Evolutionary conservation across 2,113 vertebrate genomes (phyloP).

Genomic region (Phaethon lepturus): DNA sequence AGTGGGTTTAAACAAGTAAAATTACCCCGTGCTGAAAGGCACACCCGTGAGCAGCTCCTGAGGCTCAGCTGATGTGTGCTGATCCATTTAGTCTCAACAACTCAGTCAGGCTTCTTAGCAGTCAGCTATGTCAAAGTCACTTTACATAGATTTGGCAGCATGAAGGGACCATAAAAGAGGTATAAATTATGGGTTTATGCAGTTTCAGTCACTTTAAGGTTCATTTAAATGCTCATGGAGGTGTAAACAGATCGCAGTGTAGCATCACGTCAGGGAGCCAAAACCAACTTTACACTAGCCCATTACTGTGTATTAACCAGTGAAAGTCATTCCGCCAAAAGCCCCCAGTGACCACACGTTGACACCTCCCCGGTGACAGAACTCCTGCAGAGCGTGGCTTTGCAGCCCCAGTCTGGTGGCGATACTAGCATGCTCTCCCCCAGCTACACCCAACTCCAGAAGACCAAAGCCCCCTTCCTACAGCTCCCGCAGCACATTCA

Average conservation of each 20-base stretch:
- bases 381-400: neutral
- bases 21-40: neutral
- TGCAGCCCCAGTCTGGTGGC: rapidly evolving
- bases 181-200: neutral
- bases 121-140: neutral
- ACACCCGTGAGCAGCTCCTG: neutral
- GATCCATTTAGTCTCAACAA: neutral
- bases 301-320: no score
- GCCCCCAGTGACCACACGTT: neutral
- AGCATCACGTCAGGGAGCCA: neutral
- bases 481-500: no score
- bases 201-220: neutral
- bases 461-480: neutral
- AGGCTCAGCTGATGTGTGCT: neutral
- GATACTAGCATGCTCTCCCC: neutral
- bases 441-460: neutral
- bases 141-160: neutral
- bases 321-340: neutral
- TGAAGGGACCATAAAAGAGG: neutral
- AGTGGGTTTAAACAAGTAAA: neutral
- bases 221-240: neutral
- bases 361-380: neutral
- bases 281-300: neutral
- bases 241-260: neutral
- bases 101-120: neutral